Base-by-base conservation (phyloP, 2,113 vertebrate genomes). In the Xenus cinereus region DNA sequence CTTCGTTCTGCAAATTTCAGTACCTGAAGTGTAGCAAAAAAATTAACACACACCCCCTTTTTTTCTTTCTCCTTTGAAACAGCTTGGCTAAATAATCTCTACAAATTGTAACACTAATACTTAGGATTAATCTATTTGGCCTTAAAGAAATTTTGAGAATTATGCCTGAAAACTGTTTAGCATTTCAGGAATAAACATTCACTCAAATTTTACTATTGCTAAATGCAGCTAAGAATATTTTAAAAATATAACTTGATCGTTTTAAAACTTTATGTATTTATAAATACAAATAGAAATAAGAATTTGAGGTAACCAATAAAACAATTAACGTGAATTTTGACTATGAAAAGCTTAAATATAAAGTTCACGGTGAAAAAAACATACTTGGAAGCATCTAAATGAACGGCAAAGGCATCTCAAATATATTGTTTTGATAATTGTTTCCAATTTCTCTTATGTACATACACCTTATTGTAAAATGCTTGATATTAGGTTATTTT, bases 1-100 rank as follows among this genome's bases (percentile, higher is more conserved):
- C 84, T 94, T 93, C 82, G 48, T 82, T 89, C 53, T 53, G 21
- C 26, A 59, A 68, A 79, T 86, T 56, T 84, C 50, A 64, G 24
- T 37, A 46, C 27, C 35, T 78, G 39, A 51, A 72, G 9, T 14
- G 21, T 0, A 75, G 41, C 16, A 81, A 84, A 74, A 82, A 68
- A 64, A 63, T 9, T 7, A 26, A 8, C 13, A 24, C 24, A 13
- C 23, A 13, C 0, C 2, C 7, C 3, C 2, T 5, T 48, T 51
- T 39, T 37, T 72, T 50, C 35, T 50, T 14, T 9, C 2, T 2
- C 15, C 51, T n/a, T 24, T 50, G 27, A 89, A 89, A 39, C 16
- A 72, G 9, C 35, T 56, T 68, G 10, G n/a, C 14, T 74, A 54
- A 86, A 45, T 69, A 41, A 41, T 13, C 7, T 39, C 35, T 63